phyloP scores from a whole-genome alignment of 2,113 vertebrate genomes.

The Shinisaurus crocodilurus region DNA sequence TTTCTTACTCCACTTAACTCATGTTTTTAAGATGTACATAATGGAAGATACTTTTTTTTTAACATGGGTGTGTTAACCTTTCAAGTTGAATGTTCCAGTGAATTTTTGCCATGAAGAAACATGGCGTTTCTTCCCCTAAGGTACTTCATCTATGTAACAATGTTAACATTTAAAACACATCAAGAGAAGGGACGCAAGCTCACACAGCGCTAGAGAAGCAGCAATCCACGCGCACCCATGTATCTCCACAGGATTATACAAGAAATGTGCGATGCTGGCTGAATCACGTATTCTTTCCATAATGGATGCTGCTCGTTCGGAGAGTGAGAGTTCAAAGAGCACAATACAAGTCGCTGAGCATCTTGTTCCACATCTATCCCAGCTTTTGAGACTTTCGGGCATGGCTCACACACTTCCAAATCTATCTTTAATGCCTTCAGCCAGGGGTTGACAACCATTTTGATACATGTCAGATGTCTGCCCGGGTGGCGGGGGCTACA shows the following conservation, averaged over 20 bases:
- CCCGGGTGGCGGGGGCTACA: too few relatives aligned
- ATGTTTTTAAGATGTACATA: not conserved
- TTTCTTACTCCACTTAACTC: too few relatives aligned
- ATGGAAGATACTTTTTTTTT: not conserved
- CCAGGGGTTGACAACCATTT: too few relatives aligned
- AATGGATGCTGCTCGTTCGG: not conserved
- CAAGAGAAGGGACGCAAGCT: not conserved
- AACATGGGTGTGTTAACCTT: too few relatives aligned
- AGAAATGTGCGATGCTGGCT: not conserved
- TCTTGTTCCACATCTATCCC: not conserved
- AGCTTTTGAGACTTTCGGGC: not conserved
- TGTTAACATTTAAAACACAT: too few relatives aligned
- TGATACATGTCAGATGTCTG: not conserved
- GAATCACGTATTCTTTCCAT: too few relatives aligned
- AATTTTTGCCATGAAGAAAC: not conserved
- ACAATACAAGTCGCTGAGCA: not conserved
- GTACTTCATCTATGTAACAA: not conserved
- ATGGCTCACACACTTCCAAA: not conserved
- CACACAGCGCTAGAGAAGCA: not conserved
- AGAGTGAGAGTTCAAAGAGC: not conserved
- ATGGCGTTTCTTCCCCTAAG: not conserved
- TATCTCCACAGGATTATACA: not conserved
- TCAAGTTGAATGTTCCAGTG: not conserved
- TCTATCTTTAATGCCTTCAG: not conserved
- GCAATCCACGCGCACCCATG: not conserved